These are phyloP conservation scores for Hirudinaria manillensis DNA, from an alignment of 2,888 invertebrate genomes.

Conservation along the genomic window DNA sequence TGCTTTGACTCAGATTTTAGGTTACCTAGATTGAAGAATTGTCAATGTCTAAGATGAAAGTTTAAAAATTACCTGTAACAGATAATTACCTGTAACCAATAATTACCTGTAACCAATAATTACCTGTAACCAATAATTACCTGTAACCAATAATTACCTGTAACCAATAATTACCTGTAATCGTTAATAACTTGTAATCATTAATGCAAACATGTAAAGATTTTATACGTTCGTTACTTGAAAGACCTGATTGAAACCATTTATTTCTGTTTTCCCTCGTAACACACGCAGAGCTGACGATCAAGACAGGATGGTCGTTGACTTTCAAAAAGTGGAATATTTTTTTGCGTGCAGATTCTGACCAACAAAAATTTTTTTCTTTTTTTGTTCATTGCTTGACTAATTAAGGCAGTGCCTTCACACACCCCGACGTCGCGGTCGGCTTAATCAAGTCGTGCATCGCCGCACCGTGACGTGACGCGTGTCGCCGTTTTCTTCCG, in stretches of 20 bases:
- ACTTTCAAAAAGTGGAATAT: background rate
- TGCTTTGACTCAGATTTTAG: too few species aligned
- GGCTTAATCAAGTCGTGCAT: background rate
- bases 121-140: too few species aligned
- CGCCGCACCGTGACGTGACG: background rate
- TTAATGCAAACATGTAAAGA: background rate
- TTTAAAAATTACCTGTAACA: too few species aligned
- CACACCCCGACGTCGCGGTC: background rate
- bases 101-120: too few species aligned
- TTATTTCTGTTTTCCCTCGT: background rate
- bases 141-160: too few species aligned
- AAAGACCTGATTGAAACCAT: background rate
- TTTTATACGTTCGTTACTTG: background rate
- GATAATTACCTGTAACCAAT: too few species aligned
- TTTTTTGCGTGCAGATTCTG: background rate
- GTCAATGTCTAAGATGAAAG: too few species aligned
- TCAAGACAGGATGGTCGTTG: background rate
- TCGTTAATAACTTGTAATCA: too few species aligned
- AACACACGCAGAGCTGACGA: conserved; percentile 10
- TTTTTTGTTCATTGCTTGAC: background rate
- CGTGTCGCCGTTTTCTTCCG: background rate
- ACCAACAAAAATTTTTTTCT: background rate
- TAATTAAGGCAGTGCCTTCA: conserved; percentile 13
- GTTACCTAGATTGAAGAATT: too few species aligned
- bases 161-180: background rate